Evolutionary conservation across 2,797 vertebrate species (phyloP).

Genomic region (Phoxinus dragarum): DNA sequence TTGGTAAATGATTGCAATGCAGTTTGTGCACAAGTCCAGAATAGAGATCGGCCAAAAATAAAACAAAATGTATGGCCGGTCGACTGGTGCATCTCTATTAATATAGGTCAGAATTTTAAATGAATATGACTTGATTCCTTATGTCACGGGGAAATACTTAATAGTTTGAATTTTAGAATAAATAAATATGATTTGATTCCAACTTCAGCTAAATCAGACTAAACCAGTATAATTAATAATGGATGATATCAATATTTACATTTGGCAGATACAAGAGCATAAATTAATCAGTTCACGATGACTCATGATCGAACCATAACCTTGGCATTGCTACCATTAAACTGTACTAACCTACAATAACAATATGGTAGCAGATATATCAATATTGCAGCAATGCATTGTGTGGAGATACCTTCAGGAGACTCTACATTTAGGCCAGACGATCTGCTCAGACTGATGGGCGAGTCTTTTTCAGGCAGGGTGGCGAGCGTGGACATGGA

Average conservation of each 20-base stretch:
- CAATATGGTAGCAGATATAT: not conserved
- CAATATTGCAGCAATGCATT: not conserved
- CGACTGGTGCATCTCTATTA: not conserved
- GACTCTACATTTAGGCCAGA: conserved; percentile 78
- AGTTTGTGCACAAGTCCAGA: not conserved
- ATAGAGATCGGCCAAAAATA: not conserved
- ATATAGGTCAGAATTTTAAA: not conserved
- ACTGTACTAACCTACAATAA: not conserved
- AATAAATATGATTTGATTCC: not conserved
- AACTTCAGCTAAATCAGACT: not conserved
- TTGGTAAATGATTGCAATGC: no score
- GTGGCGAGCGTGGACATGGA: conserved; percentile 87
- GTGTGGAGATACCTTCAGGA: conserved; percentile 70
- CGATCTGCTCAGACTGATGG: conserved; percentile 73
- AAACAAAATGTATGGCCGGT: not conserved
- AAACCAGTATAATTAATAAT: not conserved
- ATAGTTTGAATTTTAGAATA: not conserved
- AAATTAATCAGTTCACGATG: not conserved
- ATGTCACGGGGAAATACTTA: not conserved
- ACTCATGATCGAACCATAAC: not conserved
- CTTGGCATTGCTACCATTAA: not conserved
- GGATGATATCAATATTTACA: not conserved
- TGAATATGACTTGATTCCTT: not conserved
- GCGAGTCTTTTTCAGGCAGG: conserved; percentile 71
- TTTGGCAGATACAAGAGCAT: not conserved